These are phyloP conservation scores for Temnothorax ravouxi DNA, from an alignment of 2,888 invertebrate species.

Conservation along the genomic window DNA sequence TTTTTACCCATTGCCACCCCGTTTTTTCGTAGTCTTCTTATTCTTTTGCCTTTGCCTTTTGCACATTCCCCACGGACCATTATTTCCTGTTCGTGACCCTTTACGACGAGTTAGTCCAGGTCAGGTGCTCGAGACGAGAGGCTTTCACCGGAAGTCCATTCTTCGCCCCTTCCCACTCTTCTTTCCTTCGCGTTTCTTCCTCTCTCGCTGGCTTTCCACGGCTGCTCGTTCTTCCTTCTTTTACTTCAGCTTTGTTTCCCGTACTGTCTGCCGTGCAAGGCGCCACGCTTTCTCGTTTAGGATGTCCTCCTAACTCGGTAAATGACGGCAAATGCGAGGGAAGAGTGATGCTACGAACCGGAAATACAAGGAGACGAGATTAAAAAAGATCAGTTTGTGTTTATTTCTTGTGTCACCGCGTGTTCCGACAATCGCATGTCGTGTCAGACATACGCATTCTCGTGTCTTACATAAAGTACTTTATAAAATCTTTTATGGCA, in stretches of 20 bases:
- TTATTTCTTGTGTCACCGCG: not conserved
- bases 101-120: constrained; percentile 70
- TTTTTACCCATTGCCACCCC: not conserved
- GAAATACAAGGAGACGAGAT: constrained; percentile 28
- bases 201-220: constrained; percentile 24
- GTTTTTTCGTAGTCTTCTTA: constrained; percentile 44
- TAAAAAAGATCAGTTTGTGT: constrained; percentile 12
- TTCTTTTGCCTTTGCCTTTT: constrained; percentile 43
- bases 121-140: constrained; percentile 69
- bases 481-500: constrained; percentile 2
- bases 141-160: constrained; percentile 70
- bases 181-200: constrained; percentile 40
- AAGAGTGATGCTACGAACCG: constrained; percentile 43
- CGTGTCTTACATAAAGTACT: not conserved
- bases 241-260: constrained; percentile 44
- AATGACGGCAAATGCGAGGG: constrained; percentile 53
- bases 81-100: constrained; percentile 70
- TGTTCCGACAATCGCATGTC: not conserved
- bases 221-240: constrained; percentile 43
- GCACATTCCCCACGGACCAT: constrained; percentile 66
- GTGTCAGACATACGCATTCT: not conserved
- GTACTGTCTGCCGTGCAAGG: constrained; percentile 46
- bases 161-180: constrained; percentile 29
- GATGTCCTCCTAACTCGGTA: constrained; percentile 21
- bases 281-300: constrained; percentile 47